Percentiles rank a stretch among this genome's conserved stretches.
Conservation (phyloP, 2,797 vertebrate species). For the Pithecia hirsuta region DNA sequence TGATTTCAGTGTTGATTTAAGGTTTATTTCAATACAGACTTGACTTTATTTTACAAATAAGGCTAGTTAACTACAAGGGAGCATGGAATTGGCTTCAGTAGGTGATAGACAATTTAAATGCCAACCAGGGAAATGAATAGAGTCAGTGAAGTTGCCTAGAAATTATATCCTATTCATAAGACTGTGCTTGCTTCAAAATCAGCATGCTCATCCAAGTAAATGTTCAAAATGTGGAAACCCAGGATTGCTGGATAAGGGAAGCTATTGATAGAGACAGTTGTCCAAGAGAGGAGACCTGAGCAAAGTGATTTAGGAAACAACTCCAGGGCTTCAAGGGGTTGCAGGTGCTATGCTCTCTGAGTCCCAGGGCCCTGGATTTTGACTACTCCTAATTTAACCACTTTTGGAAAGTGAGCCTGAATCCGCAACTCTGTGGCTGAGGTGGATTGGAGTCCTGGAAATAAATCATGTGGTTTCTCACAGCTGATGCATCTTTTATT, state of each 20-base stretch:
- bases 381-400: not conserved
- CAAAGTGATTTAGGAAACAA: not conserved
- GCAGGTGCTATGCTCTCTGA: rapidly evolving
- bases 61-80: not conserved
- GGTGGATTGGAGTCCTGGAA: not conserved
- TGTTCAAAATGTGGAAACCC: not conserved
- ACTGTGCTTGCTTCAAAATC: not conserved
- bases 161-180: not conserved
- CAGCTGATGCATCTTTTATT: not conserved
- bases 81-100: not conserved
- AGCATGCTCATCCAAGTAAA: not conserved
- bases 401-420: not conserved
- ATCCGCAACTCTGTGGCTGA: not conserved
- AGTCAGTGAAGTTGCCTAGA: not conserved
- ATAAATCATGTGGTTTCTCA: not conserved
- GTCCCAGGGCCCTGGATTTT: not conserved
- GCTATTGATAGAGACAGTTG: not conserved
- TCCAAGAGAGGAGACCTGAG: not conserved
- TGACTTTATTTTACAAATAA: not conserved
- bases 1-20: not conserved
- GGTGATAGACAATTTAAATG: not conserved
- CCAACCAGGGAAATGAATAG: not conserved
- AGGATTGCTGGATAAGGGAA: not conserved
- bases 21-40: not conserved
- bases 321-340: not conserved